Evolutionary conservation across 2,797 vertebrate species (phyloP), one percentile per base, ranked within the genome.

Genomic region (Heterohyrax brucei): DNA sequence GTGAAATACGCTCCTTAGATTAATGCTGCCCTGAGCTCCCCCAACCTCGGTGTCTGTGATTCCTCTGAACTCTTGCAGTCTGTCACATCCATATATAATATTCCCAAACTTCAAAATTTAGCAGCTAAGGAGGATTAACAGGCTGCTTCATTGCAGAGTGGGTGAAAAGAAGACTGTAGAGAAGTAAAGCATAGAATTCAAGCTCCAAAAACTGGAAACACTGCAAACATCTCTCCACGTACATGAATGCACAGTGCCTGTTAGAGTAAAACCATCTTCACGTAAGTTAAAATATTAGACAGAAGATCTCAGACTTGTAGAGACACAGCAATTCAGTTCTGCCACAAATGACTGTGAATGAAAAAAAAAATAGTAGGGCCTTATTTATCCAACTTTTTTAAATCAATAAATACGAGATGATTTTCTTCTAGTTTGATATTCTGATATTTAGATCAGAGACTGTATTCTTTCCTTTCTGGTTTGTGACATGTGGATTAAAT

Each of bases 41-140:
- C 89, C 97, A 89, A 87, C 72, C 10, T 73, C 62, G 61, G 10
- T 94, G 80, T 86, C 28, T 93, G 50, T 93, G 50, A 61, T 80
- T 91, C 92, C 19, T 79, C 28, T 33, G 44, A 1, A 50, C 79
- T 53, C 82, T 75, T 56, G 26, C 28, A 50, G 39, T 87, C 46
- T 26, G 30, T 72, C 39, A 9, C 30, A 30, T 77, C 28, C 16
- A 87, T 88, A 73, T 87, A 24, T n/a, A 59, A 90, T 26, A 16
- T 12, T 59, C 30, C 56, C 24, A 59, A 84, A 28, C 56, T 77
- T 95, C 24, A 64, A 44, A 70, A 21, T 61, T 86, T 75, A 64
- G 21, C 77, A 14, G 10, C 4, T 26, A n/a, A 62, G 13, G 39
- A 88, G 62, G 68, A 77, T 78, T 39, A 26, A 2, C 4, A 14